Evolutionary conservation across 2,888 invertebrate genomes (phyloP).

Genomic region (Rhagonycha fulva): DNA sequence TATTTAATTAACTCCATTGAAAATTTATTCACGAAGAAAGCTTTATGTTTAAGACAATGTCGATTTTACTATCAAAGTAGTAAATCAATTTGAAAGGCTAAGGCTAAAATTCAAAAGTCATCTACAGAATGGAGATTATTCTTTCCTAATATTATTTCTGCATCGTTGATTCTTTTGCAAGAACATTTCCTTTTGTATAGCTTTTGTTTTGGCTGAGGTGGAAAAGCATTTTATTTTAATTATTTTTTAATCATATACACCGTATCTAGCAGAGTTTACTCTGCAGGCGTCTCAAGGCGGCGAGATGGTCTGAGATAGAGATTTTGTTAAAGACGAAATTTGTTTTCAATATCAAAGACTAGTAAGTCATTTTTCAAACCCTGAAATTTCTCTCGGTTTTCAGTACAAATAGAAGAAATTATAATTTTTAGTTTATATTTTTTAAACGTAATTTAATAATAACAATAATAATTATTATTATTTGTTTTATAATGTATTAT

Average conservation of each 20-base stretch:
- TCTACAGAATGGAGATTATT: slow-evolving; percentile 14
- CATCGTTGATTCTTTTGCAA: slow-evolving; percentile 7
- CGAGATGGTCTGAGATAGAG: background rate
- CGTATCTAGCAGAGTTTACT: background rate
- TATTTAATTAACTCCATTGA: no score
- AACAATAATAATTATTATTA: no score
- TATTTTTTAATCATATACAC: background rate
- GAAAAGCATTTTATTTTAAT: background rate
- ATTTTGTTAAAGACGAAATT: no score
- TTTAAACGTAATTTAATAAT: no score
- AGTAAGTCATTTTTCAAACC: no score
- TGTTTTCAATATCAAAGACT: no score
- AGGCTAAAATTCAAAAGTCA: slow-evolving; percentile 14
- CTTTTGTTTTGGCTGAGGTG: background rate
- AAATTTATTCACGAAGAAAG: no score
- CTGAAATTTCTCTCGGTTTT: no score
- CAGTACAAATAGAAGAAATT: no score
- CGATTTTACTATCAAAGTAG: background rate
- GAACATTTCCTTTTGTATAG: background rate
- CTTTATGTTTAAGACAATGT: background rate
- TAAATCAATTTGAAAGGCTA: background rate
- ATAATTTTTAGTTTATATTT: no score
- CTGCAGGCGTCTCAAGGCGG: background rate
- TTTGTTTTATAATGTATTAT: no score
- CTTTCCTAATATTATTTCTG: slow-evolving; percentile 16